Evolutionary conservation across 2,888 invertebrate species (phyloP), one percentile per base, ranked within the genome.

Genomic region (Hypsopygia costalis): DNA sequence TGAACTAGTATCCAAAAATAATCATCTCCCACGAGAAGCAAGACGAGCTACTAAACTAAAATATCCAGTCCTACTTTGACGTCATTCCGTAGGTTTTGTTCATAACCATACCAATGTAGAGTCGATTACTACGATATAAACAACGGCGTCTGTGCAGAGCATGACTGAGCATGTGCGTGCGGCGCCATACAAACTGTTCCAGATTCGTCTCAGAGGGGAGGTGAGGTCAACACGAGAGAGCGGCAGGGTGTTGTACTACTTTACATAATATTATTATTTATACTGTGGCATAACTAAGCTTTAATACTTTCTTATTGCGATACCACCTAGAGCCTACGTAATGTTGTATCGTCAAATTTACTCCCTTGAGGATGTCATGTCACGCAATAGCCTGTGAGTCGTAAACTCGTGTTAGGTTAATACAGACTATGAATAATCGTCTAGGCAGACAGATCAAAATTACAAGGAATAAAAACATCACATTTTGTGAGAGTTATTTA

Each of bases 341-440:
- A n/a, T 16, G 16, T 32, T 9, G n/a, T n/a, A 20, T 12, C 8
- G 32, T 32, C 32, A 32, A 20, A n/a, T 16, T 5, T 32, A 32
- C 9, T 32, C 32, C 32, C 32, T 12, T 11, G 6, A 31, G 31
- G 12, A 16, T 16, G 7, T 25, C 25, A 31, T 12, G 11, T 16
- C 16, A 8, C 8, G 6, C 7, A 7, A 31, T 11, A 31, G 31
- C 11, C 31, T 11, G 5, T 16, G n/a, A 25, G 32, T 16, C 20
- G 20, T 32, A 32, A 32, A 32, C 32, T 16, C 20, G n/a, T 32
- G 20, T 16, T 9, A 32, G 16, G 32, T 32, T 32, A 32, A 32
- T 32, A n/a, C 20, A 32, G 32, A n/a, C 12, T 32, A 16, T 32
- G 32, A 32, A 20, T 32, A 32, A 16, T 8, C n/a, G 9, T 32